Conservation (phyloP, 1,140 invertebrate genomes). For the Drosophila sp. region DNA sequence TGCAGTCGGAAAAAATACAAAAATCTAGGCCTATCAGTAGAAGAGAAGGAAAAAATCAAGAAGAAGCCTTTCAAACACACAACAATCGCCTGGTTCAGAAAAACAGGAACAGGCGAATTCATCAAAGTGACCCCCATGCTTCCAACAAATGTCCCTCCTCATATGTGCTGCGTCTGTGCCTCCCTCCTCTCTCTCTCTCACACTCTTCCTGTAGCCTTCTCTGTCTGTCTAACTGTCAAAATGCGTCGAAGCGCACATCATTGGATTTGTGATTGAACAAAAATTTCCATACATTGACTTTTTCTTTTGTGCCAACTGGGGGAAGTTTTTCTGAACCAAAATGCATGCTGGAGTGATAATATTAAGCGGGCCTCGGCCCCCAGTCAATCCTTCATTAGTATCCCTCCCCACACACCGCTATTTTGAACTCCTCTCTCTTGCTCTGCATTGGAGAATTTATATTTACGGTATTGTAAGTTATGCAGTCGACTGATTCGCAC, state of each 20-base stretch:
- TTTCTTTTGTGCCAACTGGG: slow-evolving; percentile 12
- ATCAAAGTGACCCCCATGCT: slow-evolving; percentile 61
- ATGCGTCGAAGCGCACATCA: slow-evolving; percentile 84
- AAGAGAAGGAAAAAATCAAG: slow-evolving; percentile 18
- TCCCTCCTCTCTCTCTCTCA: neutral
- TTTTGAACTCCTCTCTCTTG: too few relatives aligned
- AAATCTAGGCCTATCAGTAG: slow-evolving; percentile 48
- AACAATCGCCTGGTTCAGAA: slow-evolving; percentile 54
- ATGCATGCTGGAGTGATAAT: slow-evolving; percentile 82
- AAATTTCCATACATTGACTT: slow-evolving; percentile 82
- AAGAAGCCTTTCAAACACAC: slow-evolving; percentile 74
- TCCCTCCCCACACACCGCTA: neutral
- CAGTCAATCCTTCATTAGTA: slow-evolving; percentile 69
- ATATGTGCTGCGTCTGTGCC: slow-evolving; percentile 9
- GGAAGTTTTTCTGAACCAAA: slow-evolving; percentile 29
- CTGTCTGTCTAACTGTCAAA: slow-evolving; percentile 78
- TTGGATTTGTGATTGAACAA: slow-evolving; percentile 84
- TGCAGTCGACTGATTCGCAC: slow-evolving; percentile 82
- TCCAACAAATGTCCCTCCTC: neutral
- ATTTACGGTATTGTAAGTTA: slow-evolving; percentile 84
- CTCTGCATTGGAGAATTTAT: slow-evolving; percentile 60
- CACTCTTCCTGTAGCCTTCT: slow-evolving; percentile 16
- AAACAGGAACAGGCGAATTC: slow-evolving; percentile 62
- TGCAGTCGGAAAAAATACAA: slow-evolving; percentile 18
- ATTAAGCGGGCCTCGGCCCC: slow-evolving; percentile 36